Evolutionary conservation across 2,888 invertebrate species (phyloP), one percentile per base, ranked within the genome.

Genomic region (Melinaea menophilus): DNA sequence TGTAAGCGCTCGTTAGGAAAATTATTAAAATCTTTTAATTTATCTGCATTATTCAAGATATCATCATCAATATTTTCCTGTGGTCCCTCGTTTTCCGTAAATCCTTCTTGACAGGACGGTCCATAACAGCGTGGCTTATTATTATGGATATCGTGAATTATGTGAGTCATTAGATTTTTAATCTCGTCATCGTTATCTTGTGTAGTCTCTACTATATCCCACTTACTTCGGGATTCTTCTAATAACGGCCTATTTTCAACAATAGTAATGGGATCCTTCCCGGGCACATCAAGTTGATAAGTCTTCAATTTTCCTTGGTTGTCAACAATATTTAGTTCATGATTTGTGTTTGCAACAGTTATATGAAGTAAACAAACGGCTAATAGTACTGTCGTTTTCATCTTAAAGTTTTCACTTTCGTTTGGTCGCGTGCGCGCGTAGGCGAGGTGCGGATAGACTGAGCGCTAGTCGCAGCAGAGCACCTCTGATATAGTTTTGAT

Each of bases 51-150:
- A 45, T 92, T 91, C 13, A 67, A 48, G 67, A 92, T 85, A 61
- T 93, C 86, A 71, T 94, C 93, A 67, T 93, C 92, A 22, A 94
- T 79, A 55, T 92, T 91, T 66, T 93, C 92, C 3, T 93, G 92
- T 1, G 90, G 86, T 68, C 85, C 79, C 70, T 82, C 77, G 37
- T 81, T 76, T 48, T 76, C 78, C 55, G 77, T 75, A 59, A 80
- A 87, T 37, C 83, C 82, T 69, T 84, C 82, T 71, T 89, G 88
- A 69, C 91, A 87, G 0, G 90, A 90, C 9, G 91, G 90, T 46
- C 91, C 91, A 46, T 85, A 90, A 58, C 91, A 91, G 22, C 90
- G 79, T 1, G 85, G 88, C 33, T 75, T 75, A 56, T 82, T 78
- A 35, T 79, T 82, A 66, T 83, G 78, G 2, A 82, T 76, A 64